phyloP scores from a whole-genome alignment of 2,797 vertebrate genomes.

The Antrozous pallidus region DNA sequence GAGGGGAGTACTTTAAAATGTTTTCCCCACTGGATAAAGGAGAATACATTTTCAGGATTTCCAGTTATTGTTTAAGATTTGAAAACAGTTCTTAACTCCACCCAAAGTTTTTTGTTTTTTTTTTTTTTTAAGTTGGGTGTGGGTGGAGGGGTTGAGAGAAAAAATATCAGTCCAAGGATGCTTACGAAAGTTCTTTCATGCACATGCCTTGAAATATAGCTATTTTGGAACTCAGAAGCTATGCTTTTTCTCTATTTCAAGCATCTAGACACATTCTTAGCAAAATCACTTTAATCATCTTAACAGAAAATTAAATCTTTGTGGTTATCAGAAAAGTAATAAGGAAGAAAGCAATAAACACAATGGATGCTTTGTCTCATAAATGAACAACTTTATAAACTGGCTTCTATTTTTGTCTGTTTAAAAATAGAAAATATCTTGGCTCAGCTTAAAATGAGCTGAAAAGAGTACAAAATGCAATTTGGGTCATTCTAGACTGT shows the following conservation, averaged over 20 bases:
- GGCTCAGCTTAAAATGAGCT: not conserved
- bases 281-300: constrained; percentile 37
- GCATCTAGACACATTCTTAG: not conserved
- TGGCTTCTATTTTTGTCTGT: not conserved
- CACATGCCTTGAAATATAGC: constrained; percentile 29
- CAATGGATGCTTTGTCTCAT: not conserved
- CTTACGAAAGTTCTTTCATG: constrained; percentile 39
- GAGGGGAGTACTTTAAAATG: constrained; percentile 57
- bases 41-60: constrained; percentile 74
- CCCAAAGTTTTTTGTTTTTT: constrained; percentile 24
- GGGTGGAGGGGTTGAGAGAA: not conserved
- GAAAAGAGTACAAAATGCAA: not conserved
- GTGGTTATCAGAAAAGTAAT: not conserved
- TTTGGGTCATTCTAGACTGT: not conserved
- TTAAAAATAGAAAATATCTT: constrained; percentile 37
- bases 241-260: constrained; percentile 22
- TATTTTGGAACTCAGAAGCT: constrained; percentile 50
- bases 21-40: constrained; percentile 65
- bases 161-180: constrained; percentile 28
- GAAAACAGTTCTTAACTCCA: constrained; percentile 69
- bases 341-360: not conserved
- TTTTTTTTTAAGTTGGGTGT: not conserved
- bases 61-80: constrained; percentile 76
- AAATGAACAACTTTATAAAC: constrained; percentile 35
- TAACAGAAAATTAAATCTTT: constrained; percentile 27